Percentiles rank a stretch among this genome's conserved stretches.
Evolutionary conservation across 2,113 vertebrate species (phyloP).

Genomic region (Zapus hudsonius): DNA sequence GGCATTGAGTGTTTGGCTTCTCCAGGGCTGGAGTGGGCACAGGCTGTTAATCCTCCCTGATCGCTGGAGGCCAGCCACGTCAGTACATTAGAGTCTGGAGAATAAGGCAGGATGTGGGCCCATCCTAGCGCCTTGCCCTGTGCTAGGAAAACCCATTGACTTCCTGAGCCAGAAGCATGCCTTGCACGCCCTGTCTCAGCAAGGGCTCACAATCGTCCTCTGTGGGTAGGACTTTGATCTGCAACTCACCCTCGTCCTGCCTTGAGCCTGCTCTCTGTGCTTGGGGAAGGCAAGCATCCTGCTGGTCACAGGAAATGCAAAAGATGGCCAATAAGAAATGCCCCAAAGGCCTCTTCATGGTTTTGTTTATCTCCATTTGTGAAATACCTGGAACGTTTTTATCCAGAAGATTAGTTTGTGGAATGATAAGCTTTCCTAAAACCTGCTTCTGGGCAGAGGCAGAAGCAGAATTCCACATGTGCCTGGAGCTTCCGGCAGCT

Average conservation of each 20-base stretch:
- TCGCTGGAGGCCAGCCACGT: background rate
- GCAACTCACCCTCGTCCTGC: too few relatives aligned
- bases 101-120: background rate
- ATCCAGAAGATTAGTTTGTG: background rate
- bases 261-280: background rate
- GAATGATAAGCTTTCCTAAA: background rate
- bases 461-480: background rate
- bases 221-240: background rate
- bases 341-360: background rate
- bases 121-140: rapidly evolving
- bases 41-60: background rate
- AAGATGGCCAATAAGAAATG: background rate
- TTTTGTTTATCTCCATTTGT: background rate
- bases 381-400: background rate
- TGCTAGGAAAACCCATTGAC: background rate
- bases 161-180: background rate
- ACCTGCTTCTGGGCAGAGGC: background rate
- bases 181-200: background rate
- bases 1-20: background rate
- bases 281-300: background rate
- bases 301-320: rapidly evolving
- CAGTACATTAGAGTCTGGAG: background rate
- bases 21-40: background rate
- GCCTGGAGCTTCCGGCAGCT: background rate
- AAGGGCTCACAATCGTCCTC: background rate